Percentiles rank a stretch among this genome's conserved stretches.
These are phyloP conservation scores for Oxytorus armatus DNA, from an alignment of 2,888 invertebrate genomes.

Conservation along the genomic window DNA sequence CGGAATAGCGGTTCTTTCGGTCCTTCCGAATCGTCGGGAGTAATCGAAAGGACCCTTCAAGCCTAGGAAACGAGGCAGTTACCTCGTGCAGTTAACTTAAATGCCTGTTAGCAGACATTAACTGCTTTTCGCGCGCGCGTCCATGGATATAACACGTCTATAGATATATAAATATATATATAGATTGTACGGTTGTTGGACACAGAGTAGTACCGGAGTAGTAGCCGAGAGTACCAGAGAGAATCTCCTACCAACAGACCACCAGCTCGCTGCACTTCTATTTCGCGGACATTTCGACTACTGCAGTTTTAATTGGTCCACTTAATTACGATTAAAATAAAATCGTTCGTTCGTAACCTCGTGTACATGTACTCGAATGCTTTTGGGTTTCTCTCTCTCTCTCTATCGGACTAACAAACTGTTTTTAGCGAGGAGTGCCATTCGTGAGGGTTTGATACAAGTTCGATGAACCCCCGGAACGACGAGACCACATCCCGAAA, in stretches of 20 bases:
- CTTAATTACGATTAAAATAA: conserved; percentile 83
- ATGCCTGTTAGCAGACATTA: conserved; percentile 84
- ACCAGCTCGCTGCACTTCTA: conserved; percentile 27
- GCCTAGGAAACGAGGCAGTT: conserved; percentile 83
- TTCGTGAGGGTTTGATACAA: not conserved
- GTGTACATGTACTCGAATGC: conserved; percentile 16
- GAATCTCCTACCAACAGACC: conserved; percentile 25
- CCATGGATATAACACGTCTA: conserved; percentile 12
- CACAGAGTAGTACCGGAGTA: not conserved
- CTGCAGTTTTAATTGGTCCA: conserved; percentile 83
- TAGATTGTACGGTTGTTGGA: not conserved
- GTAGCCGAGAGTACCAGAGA: too few species aligned
- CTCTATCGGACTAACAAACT: conserved; percentile 21
- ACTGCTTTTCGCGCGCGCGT: conserved; percentile 72
- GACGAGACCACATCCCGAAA: not conserved
- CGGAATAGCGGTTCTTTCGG: conserved; percentile 48
- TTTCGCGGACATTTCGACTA: conserved; percentile 72
- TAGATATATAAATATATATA: conserved; percentile 17
- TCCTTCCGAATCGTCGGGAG: conserved; percentile 70
- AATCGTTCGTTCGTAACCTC: conserved; percentile 75
- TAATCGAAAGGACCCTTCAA: conserved; percentile 83
- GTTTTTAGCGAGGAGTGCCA: conserved; percentile 8
- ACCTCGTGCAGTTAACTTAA: conserved; percentile 83
- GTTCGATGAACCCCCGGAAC: conserved; percentile 5
- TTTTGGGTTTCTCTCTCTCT: conserved; percentile 34